Evolutionary conservation across 2,113 vertebrate genomes (phyloP), one percentile per base, ranked within the genome.

Genomic region (Platycercus adscitus): DNA sequence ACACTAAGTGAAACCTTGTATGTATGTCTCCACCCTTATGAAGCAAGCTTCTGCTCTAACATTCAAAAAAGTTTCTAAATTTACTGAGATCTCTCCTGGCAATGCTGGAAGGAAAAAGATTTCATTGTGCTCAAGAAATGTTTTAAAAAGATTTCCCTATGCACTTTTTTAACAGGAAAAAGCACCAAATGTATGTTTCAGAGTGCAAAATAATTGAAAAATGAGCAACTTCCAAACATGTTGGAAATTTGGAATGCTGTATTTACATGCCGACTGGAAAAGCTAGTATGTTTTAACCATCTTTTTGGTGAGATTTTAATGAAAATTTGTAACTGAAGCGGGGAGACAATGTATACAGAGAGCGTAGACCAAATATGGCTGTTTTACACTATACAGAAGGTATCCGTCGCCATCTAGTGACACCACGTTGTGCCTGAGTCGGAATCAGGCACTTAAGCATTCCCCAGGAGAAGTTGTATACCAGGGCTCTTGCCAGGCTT

Each of bases 371-470:
- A 77, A 82, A 50, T 58, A 24, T 20, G 75, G 13, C 37, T 25
- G 0, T 23, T 75, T 41, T 28, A n/a, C n/a, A 2, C 11, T 26
- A 31, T 53, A 28, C 58, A 16, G 56, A 49, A 88, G 93, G 68
- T 46, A 6, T 71, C 65, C 6, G 46, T 77, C 92, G 96, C 94
- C 95, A 94, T 71, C 93, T 97, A 97, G 92, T 71, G 96, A 69
- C 89, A 71, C 21, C 7, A 8, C 2, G 3, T 9, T 13, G 64
- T 43, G 26, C 33, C 41, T 20, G 64, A 69, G 31, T 13, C 6
- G 6, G 28, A 47, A 46, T 7, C 3, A 17, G 28, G 49, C 73
- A 0, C 8, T 2, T 8, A 29, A 69, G 31, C 20, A 4, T 41
- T 68, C 39, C 31, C 23, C 1, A 29, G 46, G 31, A 29, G 35